phyloP scores from a whole-genome alignment of 2,797 vertebrate species.

The Lacerta viridis region DNA sequence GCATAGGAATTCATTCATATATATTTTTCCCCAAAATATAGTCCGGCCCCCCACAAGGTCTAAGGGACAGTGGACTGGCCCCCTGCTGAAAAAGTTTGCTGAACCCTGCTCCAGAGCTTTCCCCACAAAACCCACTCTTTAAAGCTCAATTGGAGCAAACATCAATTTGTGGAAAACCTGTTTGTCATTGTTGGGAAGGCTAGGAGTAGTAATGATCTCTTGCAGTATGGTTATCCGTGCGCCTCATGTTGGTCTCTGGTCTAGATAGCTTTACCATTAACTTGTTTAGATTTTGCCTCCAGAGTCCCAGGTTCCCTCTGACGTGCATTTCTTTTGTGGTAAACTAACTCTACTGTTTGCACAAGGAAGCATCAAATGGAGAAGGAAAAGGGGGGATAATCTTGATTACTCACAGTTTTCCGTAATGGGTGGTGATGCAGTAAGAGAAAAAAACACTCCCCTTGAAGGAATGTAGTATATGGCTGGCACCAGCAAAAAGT shows the following conservation, averaged over 20 bases:
- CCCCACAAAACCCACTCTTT: too few relatives aligned
- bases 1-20: too few relatives aligned
- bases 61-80: too few relatives aligned
- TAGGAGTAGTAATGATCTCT: not conserved
- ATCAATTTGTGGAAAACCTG: too few relatives aligned
- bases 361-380: not conserved
- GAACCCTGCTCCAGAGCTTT: too few relatives aligned
- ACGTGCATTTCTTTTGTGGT: not conserved
- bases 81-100: too few relatives aligned
- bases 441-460: not conserved
- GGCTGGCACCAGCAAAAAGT: not conserved
- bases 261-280: not conserved
- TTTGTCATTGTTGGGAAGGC: too few relatives aligned
- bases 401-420: not conserved
- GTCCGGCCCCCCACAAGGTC: too few relatives aligned
- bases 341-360: constrained; percentile 2
- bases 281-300: not conserved
- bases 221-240: not conserved
- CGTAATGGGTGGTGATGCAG: not conserved
- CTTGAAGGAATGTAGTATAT: not conserved
- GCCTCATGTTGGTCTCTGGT: not conserved
- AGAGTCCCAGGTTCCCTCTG: not conserved
- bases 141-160: too few relatives aligned
- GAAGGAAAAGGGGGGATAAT: not conserved
- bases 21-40: too few relatives aligned